Conservation (phyloP, 1,140 invertebrate genomes). For the Notospermus geniculatus region DNA sequence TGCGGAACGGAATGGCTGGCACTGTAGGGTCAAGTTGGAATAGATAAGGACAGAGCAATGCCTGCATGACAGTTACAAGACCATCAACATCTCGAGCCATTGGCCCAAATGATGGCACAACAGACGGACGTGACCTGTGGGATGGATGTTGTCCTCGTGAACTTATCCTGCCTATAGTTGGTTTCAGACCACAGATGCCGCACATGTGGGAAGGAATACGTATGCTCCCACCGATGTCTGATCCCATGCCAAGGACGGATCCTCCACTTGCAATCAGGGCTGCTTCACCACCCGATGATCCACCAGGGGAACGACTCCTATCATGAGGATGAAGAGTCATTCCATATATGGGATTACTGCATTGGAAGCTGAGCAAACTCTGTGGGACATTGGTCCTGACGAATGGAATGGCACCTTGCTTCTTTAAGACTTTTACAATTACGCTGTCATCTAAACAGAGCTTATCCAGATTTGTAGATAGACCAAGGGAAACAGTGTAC, state of each 20-base stretch:
- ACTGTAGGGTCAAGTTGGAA: constrained; percentile 34
- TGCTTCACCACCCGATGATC: constrained; percentile 54
- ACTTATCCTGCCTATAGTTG: constrained; percentile 52
- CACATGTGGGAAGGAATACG: constrained; percentile 53
- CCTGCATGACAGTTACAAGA: constrained; percentile 33
- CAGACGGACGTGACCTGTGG: background rate
- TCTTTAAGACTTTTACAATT: constrained; percentile 58
- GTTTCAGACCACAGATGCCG: constrained; percentile 54
- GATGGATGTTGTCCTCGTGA: no score
- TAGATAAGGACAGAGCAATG: constrained; percentile 27
- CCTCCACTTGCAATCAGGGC: constrained; percentile 48
- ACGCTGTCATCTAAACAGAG: constrained; percentile 66
- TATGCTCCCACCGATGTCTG: constrained; percentile 55
- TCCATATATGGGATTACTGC: constrained; percentile 59
- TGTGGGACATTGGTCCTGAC: constrained; percentile 32
- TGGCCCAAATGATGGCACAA: constrained; percentile 27
- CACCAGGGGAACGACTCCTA: constrained; percentile 46
- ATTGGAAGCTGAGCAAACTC: constrained; percentile 8
- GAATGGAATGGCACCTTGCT: constrained; percentile 50
- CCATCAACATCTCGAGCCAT: constrained; percentile 37
- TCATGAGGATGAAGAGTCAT: constrained; percentile 52
- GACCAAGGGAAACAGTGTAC: constrained; percentile 55
- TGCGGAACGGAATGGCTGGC: constrained; percentile 32
- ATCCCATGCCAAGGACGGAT: constrained; percentile 52
- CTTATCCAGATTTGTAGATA: constrained; percentile 51